Evolutionary conservation across 2,797 vertebrate genomes (phyloP), one percentile per base, ranked within the genome.

Genomic region (Xerus rutilus): DNA sequence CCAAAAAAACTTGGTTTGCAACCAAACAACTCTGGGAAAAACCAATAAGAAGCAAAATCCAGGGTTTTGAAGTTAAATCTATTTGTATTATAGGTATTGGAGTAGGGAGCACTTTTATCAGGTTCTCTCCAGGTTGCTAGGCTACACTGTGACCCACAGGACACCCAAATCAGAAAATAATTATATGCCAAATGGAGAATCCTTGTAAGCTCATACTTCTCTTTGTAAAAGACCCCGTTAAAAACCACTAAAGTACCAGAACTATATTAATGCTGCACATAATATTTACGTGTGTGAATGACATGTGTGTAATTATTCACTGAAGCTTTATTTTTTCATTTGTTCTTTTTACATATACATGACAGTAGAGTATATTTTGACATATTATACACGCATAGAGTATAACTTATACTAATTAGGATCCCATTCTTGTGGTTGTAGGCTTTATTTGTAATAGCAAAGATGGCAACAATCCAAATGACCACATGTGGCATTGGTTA

Each of bases 381-480:
- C 54, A 57, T 57, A 57, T 57, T 57, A 57, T 21, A 57, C 18
- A 21, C 8, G 20, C 7, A 57, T 20, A 7, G 54, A 57, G 20
- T 57, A 57, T 57, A 57, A 21, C 54, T 57, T 57, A 57, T 6
- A 57, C 54, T 57, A 57, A 21, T 57, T 57, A 57, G 54, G 54
- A 57, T 57, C 5, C 54, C 54, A 57, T 57, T 57, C 54, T 21
- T 57, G 54, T 57, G 54, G 54, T 21, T 18, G 54, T 57, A 14
- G 69, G 76, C 57, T 91, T 89, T 76, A 59, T 88, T 70, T 91
- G 43, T n/a, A 89, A 89, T 2, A 92, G 59, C 70, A 87, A 86
- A 93, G 79, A 78, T 3, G 15, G 62, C 89, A 95, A 79, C 23
- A 92, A 85, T 13, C 18, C 15, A 74, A 59, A 35, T 69, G 25